Evolutionary conservation across 2,888 invertebrate species (phyloP), one percentile per base, ranked within the genome.

Genomic region (Dasypogon diadema): DNA sequence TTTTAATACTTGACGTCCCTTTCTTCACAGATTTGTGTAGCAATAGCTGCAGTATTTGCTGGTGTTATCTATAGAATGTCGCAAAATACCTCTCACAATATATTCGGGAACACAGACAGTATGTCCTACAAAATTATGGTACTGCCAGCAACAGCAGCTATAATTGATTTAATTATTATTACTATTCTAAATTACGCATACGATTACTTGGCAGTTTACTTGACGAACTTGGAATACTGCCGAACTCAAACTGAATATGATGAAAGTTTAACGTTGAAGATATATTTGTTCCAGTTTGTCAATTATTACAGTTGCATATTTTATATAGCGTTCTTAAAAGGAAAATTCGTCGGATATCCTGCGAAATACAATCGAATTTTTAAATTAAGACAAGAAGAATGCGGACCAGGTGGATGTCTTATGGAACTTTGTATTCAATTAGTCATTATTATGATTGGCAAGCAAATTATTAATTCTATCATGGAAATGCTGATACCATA

Each of bases 301-400:
- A 96, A 96, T 86, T 95, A 93, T 85, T 96, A 96, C 84, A 92
- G 94, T 1, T 94, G 93, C 21, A 91, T 96, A 78, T 93, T 96
- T 87, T 96, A 96, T 83, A 93, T 96, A 77, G 92, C 92, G 12
- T 92, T 92, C 82, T 85, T 92, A 75, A 92, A 92, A 82, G 92
- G 91, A 34, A 93, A 94, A 83, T 92, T 94, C 82, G 90, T 93
- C 26, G 94, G 94, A 1, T 91, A 92, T 84, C 94, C 94, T 0
- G 89, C 90, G 8, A 90, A 92, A 79, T 94, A 94, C 82, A 93
- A 92, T 81, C 89, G 90, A 70, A 88, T 94, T 65, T 90, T 93
- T 81, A 89, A 89, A 14, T 91, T 88, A 75, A 87, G 92, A 16
- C 92, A 92, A 83, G 92, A 93, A 85, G 92, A 92, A 86, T 96